Percentiles rank a stretch among this genome's conserved stretches.
These are phyloP conservation scores for Olivierus martensii DNA, from an alignment of 1,140 invertebrate genomes.

Conservation along the genomic window DNA sequence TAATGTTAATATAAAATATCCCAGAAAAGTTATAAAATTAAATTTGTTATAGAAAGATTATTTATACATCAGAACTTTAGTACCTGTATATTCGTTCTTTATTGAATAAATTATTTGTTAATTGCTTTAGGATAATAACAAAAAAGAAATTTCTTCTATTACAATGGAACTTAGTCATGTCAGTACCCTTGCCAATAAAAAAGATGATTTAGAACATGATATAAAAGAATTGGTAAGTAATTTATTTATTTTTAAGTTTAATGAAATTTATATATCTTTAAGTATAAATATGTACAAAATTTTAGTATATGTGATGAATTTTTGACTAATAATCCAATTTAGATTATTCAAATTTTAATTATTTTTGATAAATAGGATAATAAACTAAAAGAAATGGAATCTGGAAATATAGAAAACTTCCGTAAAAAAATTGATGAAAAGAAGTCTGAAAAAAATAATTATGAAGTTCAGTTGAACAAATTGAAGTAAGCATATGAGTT, in stretches of 20 bases:
- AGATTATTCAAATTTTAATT: too few species aligned
- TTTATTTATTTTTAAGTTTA: constrained; percentile 10
- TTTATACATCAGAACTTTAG: too few species aligned
- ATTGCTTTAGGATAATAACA: constrained; percentile 10
- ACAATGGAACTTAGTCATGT: constrained; percentile 3
- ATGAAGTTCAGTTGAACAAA: constrained; percentile 24
- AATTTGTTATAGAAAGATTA: too few species aligned
- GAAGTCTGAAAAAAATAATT: constrained; percentile 19
- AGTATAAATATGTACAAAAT: too few species aligned
- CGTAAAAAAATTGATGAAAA: constrained; percentile 37
- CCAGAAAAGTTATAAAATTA: too few species aligned
- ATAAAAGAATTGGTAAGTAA: constrained; percentile 21
- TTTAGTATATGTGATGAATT: too few species aligned
- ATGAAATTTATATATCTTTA: too few species aligned
- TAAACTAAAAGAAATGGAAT: too few species aligned
- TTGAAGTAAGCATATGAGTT: constrained; percentile 17
- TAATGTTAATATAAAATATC: too few species aligned
- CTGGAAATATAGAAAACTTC: constrained; percentile 18
- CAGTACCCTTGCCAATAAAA: constrained; percentile 31
- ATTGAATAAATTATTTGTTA: not conserved
- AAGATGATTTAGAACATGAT: constrained; percentile 38
- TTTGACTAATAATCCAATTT: too few species aligned
- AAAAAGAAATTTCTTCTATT: constrained; percentile 4
- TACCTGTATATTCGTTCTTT: too few species aligned
- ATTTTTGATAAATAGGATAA: too few species aligned